Percentiles rank a stretch among this genome's conserved stretches.
These are phyloP conservation scores for Nomada lathburiana DNA, from an alignment of 2,888 invertebrate species.

Conservation along the genomic window DNA sequence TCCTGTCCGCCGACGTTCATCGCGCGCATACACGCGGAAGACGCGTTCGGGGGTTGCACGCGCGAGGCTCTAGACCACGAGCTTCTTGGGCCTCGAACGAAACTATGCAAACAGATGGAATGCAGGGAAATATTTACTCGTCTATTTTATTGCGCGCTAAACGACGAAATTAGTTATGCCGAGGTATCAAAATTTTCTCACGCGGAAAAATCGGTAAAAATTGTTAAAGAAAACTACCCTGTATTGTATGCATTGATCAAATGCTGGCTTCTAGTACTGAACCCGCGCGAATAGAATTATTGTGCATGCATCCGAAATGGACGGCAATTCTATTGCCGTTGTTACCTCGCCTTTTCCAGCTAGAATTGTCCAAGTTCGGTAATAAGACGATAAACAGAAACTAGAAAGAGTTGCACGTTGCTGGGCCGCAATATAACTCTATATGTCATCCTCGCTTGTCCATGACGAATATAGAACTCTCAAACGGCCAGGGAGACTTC, in stretches of 20 bases:
- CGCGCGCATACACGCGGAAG: background rate
- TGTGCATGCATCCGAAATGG: slow-evolving; percentile 15
- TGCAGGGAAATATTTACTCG: too few species aligned
- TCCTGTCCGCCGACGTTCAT: background rate
- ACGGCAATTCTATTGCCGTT: slow-evolving; percentile 33
- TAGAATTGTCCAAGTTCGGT: slow-evolving; percentile 65
- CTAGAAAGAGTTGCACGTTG: slow-evolving; percentile 38
- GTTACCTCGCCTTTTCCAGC: slow-evolving; percentile 43
- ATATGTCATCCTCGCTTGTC: slow-evolving; percentile 48
- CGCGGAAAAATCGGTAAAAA: too few species aligned
- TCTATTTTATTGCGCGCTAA: too few species aligned
- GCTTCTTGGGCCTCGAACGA: too few species aligned
- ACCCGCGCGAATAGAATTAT: background rate
- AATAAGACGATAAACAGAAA: slow-evolving; percentile 64
- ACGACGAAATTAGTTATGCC: too few species aligned
- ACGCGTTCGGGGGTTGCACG: background rate
- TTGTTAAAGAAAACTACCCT: too few species aligned
- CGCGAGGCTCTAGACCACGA: background rate
- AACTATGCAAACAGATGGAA: too few species aligned
- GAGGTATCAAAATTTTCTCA: too few species aligned
- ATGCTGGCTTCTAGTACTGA: too few species aligned
- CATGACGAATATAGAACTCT: slow-evolving; percentile 42
- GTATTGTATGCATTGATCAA: too few species aligned
- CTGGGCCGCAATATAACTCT: slow-evolving; percentile 47
- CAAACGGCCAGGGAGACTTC: slow-evolving; percentile 41